phyloP scores from a whole-genome alignment of 2,888 invertebrate genomes.

The Auanema freiburgensis region DNA sequence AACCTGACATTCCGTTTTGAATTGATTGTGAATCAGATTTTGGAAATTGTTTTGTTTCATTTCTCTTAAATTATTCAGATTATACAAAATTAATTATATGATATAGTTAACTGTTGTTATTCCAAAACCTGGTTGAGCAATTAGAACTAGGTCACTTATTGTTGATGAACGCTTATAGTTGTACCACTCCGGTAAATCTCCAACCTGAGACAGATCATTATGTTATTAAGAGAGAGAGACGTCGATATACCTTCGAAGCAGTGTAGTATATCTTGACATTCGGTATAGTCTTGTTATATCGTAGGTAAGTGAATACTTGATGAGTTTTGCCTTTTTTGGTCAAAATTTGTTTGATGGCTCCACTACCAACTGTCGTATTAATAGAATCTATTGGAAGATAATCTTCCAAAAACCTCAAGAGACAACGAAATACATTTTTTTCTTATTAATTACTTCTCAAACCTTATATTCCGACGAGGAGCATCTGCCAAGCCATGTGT shows the following conservation, averaged over 20 bases:
- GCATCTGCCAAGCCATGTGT: constrained; percentile 45
- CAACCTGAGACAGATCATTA: constrained; percentile 26
- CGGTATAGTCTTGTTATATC: constrained; percentile 42
- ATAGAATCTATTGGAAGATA: constrained; percentile 48
- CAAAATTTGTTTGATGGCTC: constrained; percentile 46
- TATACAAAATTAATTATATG: not conserved
- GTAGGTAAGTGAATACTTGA: constrained; percentile 40
- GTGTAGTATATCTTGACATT: constrained; percentile 47
- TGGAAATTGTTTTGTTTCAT: not conserved
- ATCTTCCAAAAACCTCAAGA: constrained; percentile 41
- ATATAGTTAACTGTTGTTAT: constrained; percentile 39
- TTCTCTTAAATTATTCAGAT: not conserved
- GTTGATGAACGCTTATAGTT: constrained; percentile 34
- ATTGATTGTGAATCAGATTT: constrained; percentile 8
- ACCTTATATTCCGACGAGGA: constrained; percentile 38
- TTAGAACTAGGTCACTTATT: constrained; percentile 35
- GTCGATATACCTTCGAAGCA: constrained; percentile 27
- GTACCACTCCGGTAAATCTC: constrained; percentile 42
- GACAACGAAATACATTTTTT: not conserved
- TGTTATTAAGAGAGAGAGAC: no score
- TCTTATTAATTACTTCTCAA: not conserved
- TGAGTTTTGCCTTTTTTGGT: constrained; percentile 46
- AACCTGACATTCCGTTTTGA: constrained; percentile 37
- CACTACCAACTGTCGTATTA: constrained; percentile 43
- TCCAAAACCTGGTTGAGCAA: constrained; percentile 43